Percentiles rank a stretch among this genome's conserved stretches.
phyloP scores from a whole-genome alignment of 2,113 vertebrate genomes.

The Psilopogon haemacephalus region DNA sequence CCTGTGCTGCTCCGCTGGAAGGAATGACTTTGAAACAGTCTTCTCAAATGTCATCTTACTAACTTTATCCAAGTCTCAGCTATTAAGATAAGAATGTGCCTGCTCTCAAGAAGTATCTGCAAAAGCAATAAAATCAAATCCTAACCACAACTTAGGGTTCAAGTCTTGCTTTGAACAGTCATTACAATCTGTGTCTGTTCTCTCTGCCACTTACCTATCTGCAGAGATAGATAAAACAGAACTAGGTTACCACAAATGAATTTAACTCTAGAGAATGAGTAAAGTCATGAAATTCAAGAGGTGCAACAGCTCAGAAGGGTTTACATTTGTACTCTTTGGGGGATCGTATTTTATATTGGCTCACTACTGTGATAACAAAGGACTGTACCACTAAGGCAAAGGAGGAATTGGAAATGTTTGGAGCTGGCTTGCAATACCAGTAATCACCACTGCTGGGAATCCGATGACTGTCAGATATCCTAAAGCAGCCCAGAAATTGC shows the following conservation, averaged over 20 bases:
- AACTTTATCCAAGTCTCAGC: conserved; percentile 16
- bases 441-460: neutral
- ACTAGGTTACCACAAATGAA: neutral
- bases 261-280: neutral
- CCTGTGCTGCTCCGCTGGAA: neutral
- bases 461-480: neutral
- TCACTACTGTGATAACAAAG: neutral
- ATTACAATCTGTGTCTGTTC: accelerated
- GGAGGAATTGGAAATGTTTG: neutral
- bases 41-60: conserved; percentile 43
- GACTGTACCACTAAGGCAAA: neutral
- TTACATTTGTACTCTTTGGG: neutral
- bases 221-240: neutral
- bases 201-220: neutral
- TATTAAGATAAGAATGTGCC: neutral
- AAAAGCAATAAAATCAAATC: conserved; percentile 14
- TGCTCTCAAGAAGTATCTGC: conserved; percentile 9
- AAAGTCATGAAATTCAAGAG: neutral
- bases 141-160: neutral
- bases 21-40: neutral
- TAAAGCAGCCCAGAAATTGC: neutral
- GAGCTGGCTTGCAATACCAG: neutral
- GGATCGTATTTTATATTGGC: neutral
- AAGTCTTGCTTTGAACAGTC: neutral
- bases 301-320: neutral